Base-by-base conservation (phyloP, 1,140 invertebrate species). In the Eumaeus atala region DNA sequence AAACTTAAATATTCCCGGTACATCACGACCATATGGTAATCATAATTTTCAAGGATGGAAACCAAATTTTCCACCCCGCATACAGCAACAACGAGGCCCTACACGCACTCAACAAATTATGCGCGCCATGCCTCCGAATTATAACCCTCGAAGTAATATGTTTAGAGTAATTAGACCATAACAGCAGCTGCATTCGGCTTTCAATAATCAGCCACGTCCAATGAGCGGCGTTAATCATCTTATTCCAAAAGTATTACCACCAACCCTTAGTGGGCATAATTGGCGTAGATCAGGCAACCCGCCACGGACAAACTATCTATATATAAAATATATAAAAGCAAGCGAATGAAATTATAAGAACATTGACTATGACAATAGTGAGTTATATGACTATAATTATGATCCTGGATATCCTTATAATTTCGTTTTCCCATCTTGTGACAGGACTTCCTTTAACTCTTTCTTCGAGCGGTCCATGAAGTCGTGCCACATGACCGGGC, bases 81-180 rank as follows among this genome's bases (percentile, higher is more conserved):
- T 47, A 9, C 42, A 47, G 42, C 42, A 47, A 14, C 42, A 47
- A 47, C 42, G 42, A 14, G 42, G 42, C 16, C 42, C 42, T 14
- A 47, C 42, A 9, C 42, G 42, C 16, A 47, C 42, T 3, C 42
- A 47, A 9, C 42, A 47, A 47, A 47, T 47, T 14, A 47, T 47
- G 42, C 42, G 42, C 14, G 42, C 42, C 12, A 16, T 47, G 14
- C 42, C 42, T 4, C 42, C 42, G 9, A 47, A 47, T 47, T 47
- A 47, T 16, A 47, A 47, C 42, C 42, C 42, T 3, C 42, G 16
- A 47, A 47, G 42, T 47, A 47, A 47, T 47, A 47, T 47, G 42
- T 47, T 47, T 16, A 47, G 42, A 47, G 9, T 47, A 47, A 47
- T 14, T 47, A 47, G 42, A 47, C 42, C 7, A 3, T 16, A 47